Evolutionary conservation across 2,113 vertebrate species (phyloP).

Genomic region (Lepus europaeus): DNA sequence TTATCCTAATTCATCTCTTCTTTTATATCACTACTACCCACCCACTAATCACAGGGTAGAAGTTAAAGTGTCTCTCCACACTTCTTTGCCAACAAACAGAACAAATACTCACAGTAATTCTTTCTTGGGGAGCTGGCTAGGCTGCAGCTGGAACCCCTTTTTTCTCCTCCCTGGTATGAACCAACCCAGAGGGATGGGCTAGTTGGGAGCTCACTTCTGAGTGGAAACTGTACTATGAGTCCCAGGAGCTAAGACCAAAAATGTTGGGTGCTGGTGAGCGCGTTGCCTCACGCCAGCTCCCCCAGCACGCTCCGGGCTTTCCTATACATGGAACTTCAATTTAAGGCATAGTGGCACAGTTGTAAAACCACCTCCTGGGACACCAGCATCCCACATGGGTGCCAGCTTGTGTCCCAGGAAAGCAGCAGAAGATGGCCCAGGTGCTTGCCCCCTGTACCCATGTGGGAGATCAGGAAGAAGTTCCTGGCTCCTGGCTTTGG

Average conservation of each 20-base stretch:
- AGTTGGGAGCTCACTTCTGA: conserved; percentile 72
- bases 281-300: too few relatives aligned
- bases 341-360: conserved; percentile 11
- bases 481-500: too few relatives aligned
- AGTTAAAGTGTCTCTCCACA: conserved; percentile 73
- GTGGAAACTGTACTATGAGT: neutral
- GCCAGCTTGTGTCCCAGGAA: too few relatives aligned
- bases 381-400: too few relatives aligned
- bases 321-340: neutral
- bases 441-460: too few relatives aligned
- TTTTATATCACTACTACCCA: conserved; percentile 73
- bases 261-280: neutral
- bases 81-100: conserved; percentile 79
- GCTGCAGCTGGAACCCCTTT: conserved; percentile 69
- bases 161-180: conserved; percentile 37
- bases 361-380: too few relatives aligned
- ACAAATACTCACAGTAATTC: conserved; percentile 73
- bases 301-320: neutral
- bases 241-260: conserved; percentile 60
- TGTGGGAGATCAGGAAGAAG: too few relatives aligned
- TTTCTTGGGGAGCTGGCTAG: conserved; percentile 73
- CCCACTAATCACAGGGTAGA: conserved; percentile 87
- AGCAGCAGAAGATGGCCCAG: too few relatives aligned
- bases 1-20: conserved; percentile 79
- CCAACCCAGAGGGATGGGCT: conserved; percentile 41